phyloP scores from a whole-genome alignment of 2,888 invertebrate genomes.

The Hypolimnas misippus region DNA sequence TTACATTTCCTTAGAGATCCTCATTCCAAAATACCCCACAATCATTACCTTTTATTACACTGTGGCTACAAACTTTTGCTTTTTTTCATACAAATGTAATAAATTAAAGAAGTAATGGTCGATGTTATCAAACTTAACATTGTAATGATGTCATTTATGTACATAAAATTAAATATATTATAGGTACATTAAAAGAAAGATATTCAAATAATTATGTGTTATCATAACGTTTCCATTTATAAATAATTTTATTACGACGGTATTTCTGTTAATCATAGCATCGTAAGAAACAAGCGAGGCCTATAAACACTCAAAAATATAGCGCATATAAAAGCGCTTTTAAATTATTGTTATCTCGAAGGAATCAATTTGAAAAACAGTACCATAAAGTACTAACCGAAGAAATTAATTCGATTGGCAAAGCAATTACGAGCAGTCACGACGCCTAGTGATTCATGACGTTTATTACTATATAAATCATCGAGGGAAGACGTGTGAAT shows the following conservation, averaged over 20 bases:
- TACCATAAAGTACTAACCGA: conserved; percentile 73
- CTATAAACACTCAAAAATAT: conserved; percentile 47
- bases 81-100: conserved; percentile 51
- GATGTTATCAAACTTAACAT: not conserved
- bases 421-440: conserved; percentile 81
- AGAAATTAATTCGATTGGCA: conserved; percentile 80
- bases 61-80: conserved; percentile 72
- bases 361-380: conserved; percentile 79
- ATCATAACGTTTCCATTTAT: not conserved
- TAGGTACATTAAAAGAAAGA: not conserved
- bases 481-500: conserved; percentile 61
- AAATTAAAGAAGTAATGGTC: conserved; percentile 12
- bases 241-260: not conserved
- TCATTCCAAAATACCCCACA: conserved; percentile 50
- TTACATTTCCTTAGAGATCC: conserved; percentile 65
- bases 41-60: conserved; percentile 74
- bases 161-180: not conserved
- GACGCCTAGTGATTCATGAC: conserved; percentile 74
- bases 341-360: conserved; percentile 63
- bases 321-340: conserved; percentile 52
- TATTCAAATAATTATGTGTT: not conserved
- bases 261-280: conserved; percentile 1
- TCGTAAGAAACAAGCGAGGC: conserved; percentile 18
- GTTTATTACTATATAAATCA: conserved; percentile 72
- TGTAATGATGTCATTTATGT: not conserved